A percentile compares a stretch with the other conserved stretches of the same genome.
phyloP scores from a whole-genome alignment of 2,888 invertebrate genomes.

The Cynaeus angustus region DNA sequence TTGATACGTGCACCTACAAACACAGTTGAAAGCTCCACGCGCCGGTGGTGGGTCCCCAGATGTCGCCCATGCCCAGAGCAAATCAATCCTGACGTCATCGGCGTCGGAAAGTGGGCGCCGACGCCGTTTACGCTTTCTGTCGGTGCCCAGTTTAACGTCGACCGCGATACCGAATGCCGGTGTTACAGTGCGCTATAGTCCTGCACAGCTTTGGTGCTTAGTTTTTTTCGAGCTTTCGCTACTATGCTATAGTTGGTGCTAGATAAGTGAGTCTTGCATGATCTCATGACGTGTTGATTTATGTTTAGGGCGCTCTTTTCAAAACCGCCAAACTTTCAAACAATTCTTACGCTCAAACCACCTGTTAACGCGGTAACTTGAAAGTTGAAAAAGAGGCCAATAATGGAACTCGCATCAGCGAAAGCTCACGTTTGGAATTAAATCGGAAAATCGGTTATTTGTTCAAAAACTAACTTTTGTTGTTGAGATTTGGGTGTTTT shows the following conservation, averaged over 20 bases:
- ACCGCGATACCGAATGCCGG: conserved; percentile 59
- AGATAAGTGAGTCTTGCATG: conserved; percentile 51
- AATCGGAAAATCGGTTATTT: no score
- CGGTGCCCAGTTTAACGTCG: conserved; percentile 66
- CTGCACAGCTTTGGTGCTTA: conserved; percentile 45
- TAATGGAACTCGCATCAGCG: no score
- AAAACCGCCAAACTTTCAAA: conserved; percentile 53
- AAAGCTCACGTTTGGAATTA: no score
- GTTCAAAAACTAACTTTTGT: no score
- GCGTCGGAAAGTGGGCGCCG: conserved; percentile 67
- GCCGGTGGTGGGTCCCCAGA: conserved; percentile 28
- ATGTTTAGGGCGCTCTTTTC: conserved; percentile 40
- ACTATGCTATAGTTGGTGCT: conserved; percentile 63
- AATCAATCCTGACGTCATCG: conserved; percentile 65
- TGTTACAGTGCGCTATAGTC: conserved; percentile 62
- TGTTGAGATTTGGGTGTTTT: no score
- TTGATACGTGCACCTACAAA: conserved; percentile 39
- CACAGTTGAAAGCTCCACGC: conserved; percentile 23
- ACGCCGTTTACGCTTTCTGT: conserved; percentile 65
- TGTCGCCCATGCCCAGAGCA: conserved; percentile 40
- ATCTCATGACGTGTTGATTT: conserved; percentile 22
- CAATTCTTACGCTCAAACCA: conserved; percentile 41
- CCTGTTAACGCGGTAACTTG: conserved; percentile 39
- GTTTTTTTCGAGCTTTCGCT: conserved; percentile 56
- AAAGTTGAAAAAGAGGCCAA: no score